Conservation (phyloP, 2,113 vertebrate genomes). For the Mesembrinibis cayennensis region DNA sequence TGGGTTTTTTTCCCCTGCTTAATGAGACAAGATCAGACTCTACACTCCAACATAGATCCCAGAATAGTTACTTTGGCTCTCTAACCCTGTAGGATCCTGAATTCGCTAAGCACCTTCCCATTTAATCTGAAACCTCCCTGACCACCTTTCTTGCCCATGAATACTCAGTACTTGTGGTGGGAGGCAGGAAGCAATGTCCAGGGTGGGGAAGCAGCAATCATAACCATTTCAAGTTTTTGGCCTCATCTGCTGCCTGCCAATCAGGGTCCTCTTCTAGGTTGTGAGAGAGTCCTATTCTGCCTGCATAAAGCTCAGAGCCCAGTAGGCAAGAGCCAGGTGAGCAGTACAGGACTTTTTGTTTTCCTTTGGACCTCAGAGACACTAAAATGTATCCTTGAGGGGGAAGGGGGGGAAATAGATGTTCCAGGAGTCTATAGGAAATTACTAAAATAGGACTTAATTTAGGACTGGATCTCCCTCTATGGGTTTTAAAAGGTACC, state of each 20-base stretch:
- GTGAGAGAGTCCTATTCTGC: background rate
- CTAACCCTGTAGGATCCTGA: background rate
- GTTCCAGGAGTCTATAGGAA: background rate
- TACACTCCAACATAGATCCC: background rate
- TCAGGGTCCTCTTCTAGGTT: background rate
- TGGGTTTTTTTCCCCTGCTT: rapidly evolving
- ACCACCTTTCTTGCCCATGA: background rate
- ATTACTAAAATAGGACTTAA: background rate
- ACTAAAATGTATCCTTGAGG: background rate
- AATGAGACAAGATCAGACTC: background rate
- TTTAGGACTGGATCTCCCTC: background rate
- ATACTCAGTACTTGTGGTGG: background rate
- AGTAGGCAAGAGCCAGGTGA: background rate
- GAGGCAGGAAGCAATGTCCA: background rate
- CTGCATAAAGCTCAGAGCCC: background rate
- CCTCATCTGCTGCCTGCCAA: background rate
- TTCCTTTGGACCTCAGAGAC: background rate
- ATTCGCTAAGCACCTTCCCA: background rate
- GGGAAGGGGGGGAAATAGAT: background rate
- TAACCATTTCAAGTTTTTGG: background rate
- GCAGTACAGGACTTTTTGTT: background rate
- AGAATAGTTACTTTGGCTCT: background rate
- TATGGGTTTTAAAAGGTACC: background rate
- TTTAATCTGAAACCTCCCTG: background rate
- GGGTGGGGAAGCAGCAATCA: background rate